A percentile compares a stretch with the other conserved stretches of the same genome.
Conservation (phyloP, 2,888 invertebrate species). For the Tetropium fuscum region DNA sequence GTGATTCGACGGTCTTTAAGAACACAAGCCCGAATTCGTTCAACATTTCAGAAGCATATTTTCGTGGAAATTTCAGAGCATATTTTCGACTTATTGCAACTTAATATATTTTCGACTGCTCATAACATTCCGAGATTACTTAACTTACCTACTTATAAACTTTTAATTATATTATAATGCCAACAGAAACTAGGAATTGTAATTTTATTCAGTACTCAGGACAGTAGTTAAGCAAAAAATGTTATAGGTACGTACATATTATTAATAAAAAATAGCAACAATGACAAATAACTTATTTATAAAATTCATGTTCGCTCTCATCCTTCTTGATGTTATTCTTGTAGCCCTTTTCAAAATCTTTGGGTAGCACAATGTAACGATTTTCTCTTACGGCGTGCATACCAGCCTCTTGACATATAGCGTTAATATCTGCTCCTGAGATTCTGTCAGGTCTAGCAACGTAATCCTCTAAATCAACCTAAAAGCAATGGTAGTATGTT, state of each 20-base stretch:
- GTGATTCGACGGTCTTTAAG: too few species aligned
- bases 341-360: constrained; percentile 99
- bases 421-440: constrained; percentile 99
- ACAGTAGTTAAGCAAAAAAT: constrained; percentile 10
- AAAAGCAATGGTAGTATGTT: constrained; percentile 19
- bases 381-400: constrained; percentile 99
- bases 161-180: too few species aligned
- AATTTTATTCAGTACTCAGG: constrained; percentile 1
- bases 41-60: too few species aligned
- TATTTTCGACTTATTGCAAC: too few species aligned
- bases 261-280: background rate
- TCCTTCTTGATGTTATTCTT: constrained; percentile 99
- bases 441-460: constrained; percentile 99
- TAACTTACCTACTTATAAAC: too few species aligned
- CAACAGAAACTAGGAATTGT: background rate
- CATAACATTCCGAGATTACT: too few species aligned
- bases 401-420: constrained; percentile 99
- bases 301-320: constrained; percentile 99
- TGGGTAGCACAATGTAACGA: constrained; percentile 97
- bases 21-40: too few species aligned
- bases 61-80: too few species aligned
- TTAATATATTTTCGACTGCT: too few species aligned
- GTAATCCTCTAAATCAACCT: constrained; percentile 97
- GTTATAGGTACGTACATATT: too few species aligned
- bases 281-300: constrained; percentile 79